phyloP scores from a whole-genome alignment of 2,113 vertebrate species.

The Tenrec ecaudatus region DNA sequence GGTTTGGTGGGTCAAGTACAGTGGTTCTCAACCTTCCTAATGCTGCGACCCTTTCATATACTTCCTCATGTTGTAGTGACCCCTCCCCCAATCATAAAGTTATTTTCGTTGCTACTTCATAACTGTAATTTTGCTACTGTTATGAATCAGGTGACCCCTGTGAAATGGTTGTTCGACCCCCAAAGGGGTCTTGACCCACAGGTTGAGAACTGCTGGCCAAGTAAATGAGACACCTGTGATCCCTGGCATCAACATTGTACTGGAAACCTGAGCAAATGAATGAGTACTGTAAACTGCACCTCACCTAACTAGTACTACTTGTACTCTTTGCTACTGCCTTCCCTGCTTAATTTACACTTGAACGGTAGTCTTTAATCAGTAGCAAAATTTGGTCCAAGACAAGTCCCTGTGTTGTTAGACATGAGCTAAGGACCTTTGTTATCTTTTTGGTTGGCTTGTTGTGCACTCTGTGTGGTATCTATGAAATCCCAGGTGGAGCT shows the following conservation, averaged over 20 bases:
- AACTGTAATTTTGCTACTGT: no score
- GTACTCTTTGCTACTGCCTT: slow-evolving; percentile 42
- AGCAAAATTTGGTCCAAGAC: slow-evolving; percentile 20
- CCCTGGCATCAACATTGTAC: background rate
- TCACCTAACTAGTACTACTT: background rate
- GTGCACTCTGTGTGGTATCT: background rate
- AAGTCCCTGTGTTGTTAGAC: slow-evolving; percentile 31
- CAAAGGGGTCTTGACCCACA: no score
- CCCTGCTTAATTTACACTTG: slow-evolving; percentile 61
- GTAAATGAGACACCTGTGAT: background rate
- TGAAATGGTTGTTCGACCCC: no score
- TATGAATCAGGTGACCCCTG: no score
- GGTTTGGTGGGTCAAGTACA: no score
- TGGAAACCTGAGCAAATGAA: background rate
- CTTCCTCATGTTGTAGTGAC: no score
- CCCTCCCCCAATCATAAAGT: no score
- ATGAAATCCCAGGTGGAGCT: background rate
- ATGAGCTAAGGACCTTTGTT: slow-evolving; percentile 25
- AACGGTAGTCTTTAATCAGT: slow-evolving; percentile 3
- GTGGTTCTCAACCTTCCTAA: no score
- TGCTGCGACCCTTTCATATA: no score
- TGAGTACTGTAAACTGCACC: fast-evolving
- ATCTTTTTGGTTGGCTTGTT: background rate
- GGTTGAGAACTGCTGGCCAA: no score
- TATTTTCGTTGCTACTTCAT: no score